A percentile compares a stretch with the other conserved stretches of the same genome.
phyloP scores from a whole-genome alignment of 2,113 vertebrate species.

The Pachycephala philippinensis region DNA sequence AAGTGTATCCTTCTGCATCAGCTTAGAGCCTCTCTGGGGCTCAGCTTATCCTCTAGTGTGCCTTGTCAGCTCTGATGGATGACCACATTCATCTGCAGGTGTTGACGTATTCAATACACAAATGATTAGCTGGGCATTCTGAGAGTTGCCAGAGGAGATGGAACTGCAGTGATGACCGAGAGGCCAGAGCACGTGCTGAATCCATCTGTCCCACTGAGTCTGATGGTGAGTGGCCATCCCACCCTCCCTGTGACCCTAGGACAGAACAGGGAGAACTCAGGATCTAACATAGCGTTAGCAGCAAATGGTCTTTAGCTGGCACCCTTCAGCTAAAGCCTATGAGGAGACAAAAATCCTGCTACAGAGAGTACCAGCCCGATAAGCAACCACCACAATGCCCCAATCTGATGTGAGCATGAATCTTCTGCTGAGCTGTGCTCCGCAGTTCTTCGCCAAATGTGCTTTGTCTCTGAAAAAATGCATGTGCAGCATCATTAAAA shows the following conservation, averaged over 20 bases:
- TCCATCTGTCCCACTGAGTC: not conserved
- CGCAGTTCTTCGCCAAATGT: not conserved
- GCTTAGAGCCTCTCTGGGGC: not conserved
- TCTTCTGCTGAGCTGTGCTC: not conserved
- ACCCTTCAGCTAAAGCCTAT: not conserved
- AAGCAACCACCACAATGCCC: not conserved
- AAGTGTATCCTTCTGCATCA: not conserved
- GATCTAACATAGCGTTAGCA: not conserved
- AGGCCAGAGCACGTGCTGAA: not conserved
- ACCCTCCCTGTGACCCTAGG: too few relatives aligned
- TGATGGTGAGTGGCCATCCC: not conserved
- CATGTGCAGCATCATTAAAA: not conserved
- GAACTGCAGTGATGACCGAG: rapidly evolving
- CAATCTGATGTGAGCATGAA: not conserved
- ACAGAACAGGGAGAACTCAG: not conserved
- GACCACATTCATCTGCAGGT: not conserved
- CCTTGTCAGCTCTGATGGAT: not conserved
- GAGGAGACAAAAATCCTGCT: not conserved
- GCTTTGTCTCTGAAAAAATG: not conserved
- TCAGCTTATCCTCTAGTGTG: not conserved
- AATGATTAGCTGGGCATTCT: not conserved
- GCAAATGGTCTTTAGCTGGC: not conserved
- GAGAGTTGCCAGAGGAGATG: not conserved
- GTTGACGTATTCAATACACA: not conserved
- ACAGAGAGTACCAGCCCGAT: not conserved